Evolutionary conservation across 2,888 invertebrate species (phyloP).

Genomic region (Apodemia mormo): DNA sequence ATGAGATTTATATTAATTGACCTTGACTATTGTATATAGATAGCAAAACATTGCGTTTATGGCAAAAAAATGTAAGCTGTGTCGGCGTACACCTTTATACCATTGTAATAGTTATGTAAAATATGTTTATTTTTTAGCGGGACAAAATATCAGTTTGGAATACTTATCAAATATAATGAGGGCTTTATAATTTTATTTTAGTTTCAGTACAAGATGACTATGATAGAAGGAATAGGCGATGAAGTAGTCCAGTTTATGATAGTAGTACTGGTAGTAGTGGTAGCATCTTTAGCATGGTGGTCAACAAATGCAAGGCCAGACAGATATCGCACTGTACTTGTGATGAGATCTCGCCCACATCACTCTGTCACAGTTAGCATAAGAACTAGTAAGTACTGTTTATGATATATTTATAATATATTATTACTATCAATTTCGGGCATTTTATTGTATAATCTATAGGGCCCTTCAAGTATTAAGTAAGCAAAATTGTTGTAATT

Average conservation of each 20-base stretch:
- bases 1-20: slow-evolving; percentile 9
- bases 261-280: slow-evolving; percentile 76
- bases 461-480: no score
- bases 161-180: neutral
- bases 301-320: slow-evolving; percentile 87
- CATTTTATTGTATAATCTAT: no score
- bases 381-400: slow-evolving; percentile 53
- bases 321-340: slow-evolving; percentile 85
- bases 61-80: slow-evolving; percentile 10
- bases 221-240: slow-evolving; percentile 92
- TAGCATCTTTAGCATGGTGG: slow-evolving; percentile 88
- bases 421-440: no score
- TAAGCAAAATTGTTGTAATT: no score
- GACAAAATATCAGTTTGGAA: neutral
- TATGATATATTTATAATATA: no score
- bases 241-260: slow-evolving; percentile 89
- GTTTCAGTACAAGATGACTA: slow-evolving; percentile 80
- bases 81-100: neutral
- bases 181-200: slow-evolving; percentile 18
- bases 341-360: slow-evolving; percentile 74
- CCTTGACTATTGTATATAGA: slow-evolving; percentile 14
- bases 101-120: neutral
- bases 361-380: slow-evolving; percentile 68
- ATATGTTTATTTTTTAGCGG: neutral
- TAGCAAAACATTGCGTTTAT: slow-evolving; percentile 16